Conservation (phyloP, 1,140 invertebrate genomes). For the Semibalanus balanoides region DNA sequence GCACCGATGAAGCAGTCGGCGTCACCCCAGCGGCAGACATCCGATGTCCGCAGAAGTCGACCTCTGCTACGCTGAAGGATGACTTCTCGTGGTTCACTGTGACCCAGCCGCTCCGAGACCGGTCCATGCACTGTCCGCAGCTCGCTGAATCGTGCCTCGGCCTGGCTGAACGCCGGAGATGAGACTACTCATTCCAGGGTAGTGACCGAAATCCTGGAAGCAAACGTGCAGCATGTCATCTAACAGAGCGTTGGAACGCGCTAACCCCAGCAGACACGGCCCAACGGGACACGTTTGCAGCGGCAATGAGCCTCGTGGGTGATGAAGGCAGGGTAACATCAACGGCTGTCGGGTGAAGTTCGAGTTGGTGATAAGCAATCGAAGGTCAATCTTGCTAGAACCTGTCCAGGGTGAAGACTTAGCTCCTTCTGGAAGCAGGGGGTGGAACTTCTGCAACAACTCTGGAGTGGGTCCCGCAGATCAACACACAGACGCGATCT, state of each 20-base stretch:
- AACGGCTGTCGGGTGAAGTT: neutral
- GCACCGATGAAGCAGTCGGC: neutral
- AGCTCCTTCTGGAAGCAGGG: neutral
- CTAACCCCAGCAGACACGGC: too few relatives aligned
- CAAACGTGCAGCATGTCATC: too few relatives aligned
- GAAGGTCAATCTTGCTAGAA: neutral
- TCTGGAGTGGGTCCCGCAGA: neutral
- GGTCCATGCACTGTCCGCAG: neutral
- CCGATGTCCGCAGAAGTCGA: neutral
- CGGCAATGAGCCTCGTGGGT: neutral
- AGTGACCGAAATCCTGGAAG: too few relatives aligned
- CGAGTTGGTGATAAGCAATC: neutral
- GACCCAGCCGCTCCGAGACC: neutral
- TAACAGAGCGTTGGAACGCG: too few relatives aligned
- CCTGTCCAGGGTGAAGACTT: neutral
- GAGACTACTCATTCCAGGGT: too few relatives aligned
- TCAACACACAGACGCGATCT: neutral
- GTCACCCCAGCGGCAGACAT: neutral
- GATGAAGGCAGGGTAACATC: neutral
- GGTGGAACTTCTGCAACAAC: neutral
- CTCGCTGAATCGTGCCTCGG: neutral
- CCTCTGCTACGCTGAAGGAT: neutral
- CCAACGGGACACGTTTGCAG: too few relatives aligned
- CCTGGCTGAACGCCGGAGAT: too few relatives aligned
- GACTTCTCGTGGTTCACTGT: neutral